Evolutionary conservation across 2,797 vertebrate species (phyloP).

Genomic region (Lepus townsendii): DNA sequence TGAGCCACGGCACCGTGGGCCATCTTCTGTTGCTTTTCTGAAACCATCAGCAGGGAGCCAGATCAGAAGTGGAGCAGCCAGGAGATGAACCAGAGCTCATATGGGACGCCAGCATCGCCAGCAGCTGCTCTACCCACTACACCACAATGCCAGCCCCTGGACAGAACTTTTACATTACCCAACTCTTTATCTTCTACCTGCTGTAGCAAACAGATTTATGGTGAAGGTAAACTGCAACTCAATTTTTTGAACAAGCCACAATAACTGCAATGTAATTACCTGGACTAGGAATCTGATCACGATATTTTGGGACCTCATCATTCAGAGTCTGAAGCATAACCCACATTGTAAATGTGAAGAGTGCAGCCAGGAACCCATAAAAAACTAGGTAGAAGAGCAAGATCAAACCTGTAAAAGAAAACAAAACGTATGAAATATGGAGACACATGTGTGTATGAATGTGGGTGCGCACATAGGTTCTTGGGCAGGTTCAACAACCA

Average conservation of each 20-base stretch:
- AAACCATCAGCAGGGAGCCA: too few species aligned
- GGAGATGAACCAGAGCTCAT: too few species aligned
- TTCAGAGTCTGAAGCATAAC: slow-evolving; percentile 97
- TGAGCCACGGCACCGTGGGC: too few species aligned
- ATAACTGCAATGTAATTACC: slow-evolving; percentile 88
- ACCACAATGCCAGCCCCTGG: too few species aligned
- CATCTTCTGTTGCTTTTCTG: too few species aligned
- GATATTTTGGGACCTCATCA: slow-evolving; percentile 94
- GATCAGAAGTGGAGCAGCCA: too few species aligned
- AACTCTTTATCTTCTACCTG: neutral
- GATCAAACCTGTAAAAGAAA: slow-evolving; percentile 92
- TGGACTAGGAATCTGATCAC: slow-evolving; percentile 95
- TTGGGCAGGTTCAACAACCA: neutral
- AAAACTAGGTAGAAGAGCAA: slow-evolving; percentile 97
- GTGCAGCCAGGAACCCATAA: slow-evolving; percentile 97
- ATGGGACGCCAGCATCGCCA: too few species aligned
- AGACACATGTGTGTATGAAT: neutral
- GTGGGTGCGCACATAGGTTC: too few species aligned
- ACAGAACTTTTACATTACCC: neutral
- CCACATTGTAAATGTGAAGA: slow-evolving; percentile 98
- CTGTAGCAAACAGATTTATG: slow-evolving; percentile 69
- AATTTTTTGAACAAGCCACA: slow-evolving; percentile 51
- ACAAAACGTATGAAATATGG: neutral
- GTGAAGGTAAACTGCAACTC: neutral
- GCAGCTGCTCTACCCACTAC: too few species aligned